Percentiles rank a stretch among this genome's conserved stretches.
These are phyloP conservation scores for Chironomus striatipennis DNA, from an alignment of 1,140 invertebrate genomes.

Conservation along the genomic window DNA sequence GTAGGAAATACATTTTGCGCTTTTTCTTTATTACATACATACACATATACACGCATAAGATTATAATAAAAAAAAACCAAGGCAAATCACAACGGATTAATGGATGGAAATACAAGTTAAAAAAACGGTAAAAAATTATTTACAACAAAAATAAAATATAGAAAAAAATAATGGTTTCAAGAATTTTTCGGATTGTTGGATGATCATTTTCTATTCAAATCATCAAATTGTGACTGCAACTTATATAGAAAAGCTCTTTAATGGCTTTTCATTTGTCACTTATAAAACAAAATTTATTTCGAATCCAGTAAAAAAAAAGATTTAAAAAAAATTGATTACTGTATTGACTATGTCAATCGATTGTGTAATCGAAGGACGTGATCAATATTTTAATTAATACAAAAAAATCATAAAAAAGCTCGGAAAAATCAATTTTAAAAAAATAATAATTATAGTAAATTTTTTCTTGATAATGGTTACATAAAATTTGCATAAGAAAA, in stretches of 20 bases:
- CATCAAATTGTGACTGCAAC: neutral
- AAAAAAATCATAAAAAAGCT: slow-evolving; percentile 10
- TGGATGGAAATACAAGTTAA: slow-evolving; percentile 14
- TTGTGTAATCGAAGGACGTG: no score
- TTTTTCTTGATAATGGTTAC: slow-evolving; percentile 6
- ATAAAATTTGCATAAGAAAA: neutral
- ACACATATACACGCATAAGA: neutral
- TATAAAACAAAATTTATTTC: neutral
- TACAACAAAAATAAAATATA: neutral
- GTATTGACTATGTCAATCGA: no score
- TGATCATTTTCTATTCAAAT: neutral
- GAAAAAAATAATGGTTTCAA: neutral
- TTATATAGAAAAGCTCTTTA: neutral
- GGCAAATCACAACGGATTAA: slow-evolving; percentile 18
- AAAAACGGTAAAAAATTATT: neutral
- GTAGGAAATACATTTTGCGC: no score
- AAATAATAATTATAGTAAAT: slow-evolving; percentile 20
- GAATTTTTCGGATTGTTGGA: neutral
- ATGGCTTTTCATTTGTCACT: neutral
- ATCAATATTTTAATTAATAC: neutral
- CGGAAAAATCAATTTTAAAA: slow-evolving; percentile 14
- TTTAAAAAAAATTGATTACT: neutral
- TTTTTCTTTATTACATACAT: neutral
- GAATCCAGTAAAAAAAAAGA: slow-evolving; percentile 1
- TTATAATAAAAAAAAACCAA: neutral